These are phyloP conservation scores for Centruroides sculpturatus DNA, from an alignment of 1,140 invertebrate species.

Conservation along the genomic window DNA sequence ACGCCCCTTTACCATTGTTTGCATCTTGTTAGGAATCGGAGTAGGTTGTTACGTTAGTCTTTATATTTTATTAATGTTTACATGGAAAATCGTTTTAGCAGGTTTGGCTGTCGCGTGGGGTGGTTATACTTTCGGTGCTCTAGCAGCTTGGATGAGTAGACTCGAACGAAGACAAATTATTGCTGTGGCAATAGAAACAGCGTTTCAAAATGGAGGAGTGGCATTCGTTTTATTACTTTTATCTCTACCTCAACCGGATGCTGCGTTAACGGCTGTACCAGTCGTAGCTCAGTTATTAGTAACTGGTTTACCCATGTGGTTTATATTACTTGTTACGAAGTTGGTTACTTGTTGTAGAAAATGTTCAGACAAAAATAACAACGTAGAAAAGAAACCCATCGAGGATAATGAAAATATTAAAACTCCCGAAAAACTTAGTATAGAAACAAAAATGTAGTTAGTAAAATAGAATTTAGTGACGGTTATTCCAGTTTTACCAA, in stretches of 20 bases:
- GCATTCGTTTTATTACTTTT: conserved; percentile 32
- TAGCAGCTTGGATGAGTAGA: conserved; percentile 11
- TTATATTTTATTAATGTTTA: conserved; percentile 36
- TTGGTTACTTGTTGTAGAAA: neutral
- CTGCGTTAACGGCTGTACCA: conserved; percentile 30
- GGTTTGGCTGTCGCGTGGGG: conserved; percentile 35
- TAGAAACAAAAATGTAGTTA: too few species aligned
- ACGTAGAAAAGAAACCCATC: neutral
- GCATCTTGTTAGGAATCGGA: conserved; percentile 3
- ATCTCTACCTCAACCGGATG: conserved; percentile 32
- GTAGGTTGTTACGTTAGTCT: conserved; percentile 35
- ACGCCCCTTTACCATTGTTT: conserved; percentile 26
- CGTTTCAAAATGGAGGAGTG: conserved; percentile 35
- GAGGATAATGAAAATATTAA: too few species aligned
- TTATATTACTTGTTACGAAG: conserved; percentile 5
- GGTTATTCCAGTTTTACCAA: too few species aligned
- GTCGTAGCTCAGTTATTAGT: conserved; percentile 25
- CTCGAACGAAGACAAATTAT: conserved; percentile 24
- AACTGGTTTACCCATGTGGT: conserved; percentile 21
- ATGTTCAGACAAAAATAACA: neutral
- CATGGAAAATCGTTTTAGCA: conserved; percentile 24
- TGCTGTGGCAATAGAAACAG: conserved; percentile 38
- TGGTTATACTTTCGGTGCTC: conserved; percentile 36
- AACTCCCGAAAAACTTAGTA: too few species aligned
- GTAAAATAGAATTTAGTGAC: too few species aligned